Evolutionary conservation across 30 jellyfish, hydroid and myxozoan species (phyloP).

Genomic region (Chrysaora quinquecirrha): DNA sequence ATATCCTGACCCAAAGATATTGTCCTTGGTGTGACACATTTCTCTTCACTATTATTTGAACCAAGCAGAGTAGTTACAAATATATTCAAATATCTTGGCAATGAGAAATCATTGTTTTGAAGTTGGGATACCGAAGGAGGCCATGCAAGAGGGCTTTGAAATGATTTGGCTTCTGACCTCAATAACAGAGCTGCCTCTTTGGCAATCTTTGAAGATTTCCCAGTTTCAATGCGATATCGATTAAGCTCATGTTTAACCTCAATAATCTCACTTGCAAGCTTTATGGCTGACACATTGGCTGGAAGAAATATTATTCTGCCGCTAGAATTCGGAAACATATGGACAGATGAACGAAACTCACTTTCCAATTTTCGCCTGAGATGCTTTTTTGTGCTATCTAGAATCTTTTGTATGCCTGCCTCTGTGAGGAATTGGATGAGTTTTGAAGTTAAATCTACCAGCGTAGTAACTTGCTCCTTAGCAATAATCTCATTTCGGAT

Average conservation of each 20-base stretch:
- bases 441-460: conserved; percentile 4
- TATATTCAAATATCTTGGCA: conserved; percentile 17
- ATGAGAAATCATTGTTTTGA: conserved; percentile 3
- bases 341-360: not conserved
- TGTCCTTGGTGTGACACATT: conserved; percentile 9
- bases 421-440: not conserved
- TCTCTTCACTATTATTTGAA: conserved; percentile 8
- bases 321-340: conserved; percentile 14
- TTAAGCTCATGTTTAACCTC: conserved; percentile 11
- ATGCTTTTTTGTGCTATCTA: conserved; percentile 22
- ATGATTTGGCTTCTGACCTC: conserved; percentile 30
- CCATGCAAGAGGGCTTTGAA: conserved; percentile 26
- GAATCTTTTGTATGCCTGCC: conserved; percentile 8
- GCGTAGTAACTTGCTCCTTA: conserved; percentile 4
- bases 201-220: conserved; percentile 9
- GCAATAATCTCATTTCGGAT: conserved; percentile 23
- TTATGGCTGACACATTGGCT: conserved; percentile 12
- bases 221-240: conserved; percentile 18
- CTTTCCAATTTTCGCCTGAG: conserved; percentile 12
- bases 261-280: conserved; percentile 28
- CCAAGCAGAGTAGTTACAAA: conserved; percentile 21
- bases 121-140: conserved; percentile 14
- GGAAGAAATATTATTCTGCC: conserved; percentile 23
- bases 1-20: conserved; percentile 28
- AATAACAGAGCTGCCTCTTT: conserved; percentile 21